Evolutionary conservation across 2,888 invertebrate species (phyloP), one percentile per base, ranked within the genome.

Genomic region (Nomada ferruginata): DNA sequence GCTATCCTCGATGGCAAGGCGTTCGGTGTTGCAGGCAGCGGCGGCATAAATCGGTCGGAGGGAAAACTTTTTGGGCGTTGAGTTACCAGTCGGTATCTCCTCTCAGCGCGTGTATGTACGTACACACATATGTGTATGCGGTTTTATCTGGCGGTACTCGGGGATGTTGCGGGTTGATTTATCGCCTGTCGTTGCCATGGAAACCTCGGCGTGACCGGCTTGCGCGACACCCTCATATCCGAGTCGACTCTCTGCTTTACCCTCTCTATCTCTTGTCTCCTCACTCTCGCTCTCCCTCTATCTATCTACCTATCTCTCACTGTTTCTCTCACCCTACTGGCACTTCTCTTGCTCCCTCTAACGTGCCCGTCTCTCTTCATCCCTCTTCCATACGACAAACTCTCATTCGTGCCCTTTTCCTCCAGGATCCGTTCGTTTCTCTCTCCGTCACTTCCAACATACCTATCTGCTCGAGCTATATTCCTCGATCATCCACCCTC

Each of bases 201-300:
- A 87, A 92, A 93, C 93, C 90, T 92, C 91, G 90, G 92, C 92
- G 93, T 93, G 92, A 93, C 92, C 91, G 92, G 93, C 92, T 93
- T 93, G 92, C 92, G 92, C 93, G 92, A 93, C 92, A 93, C 93
- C 93, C 92, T 93, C 93, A 91, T 92, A 93, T 93, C 91, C 92
- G 89, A 90, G 88, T 90, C 91, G 89, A 89, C 88, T 90, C 90
- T 85, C 88, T 86, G 89, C 83, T 88, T 90, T 86, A 85, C 89
- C 86, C 85, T 87, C 86, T 86, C 82, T 79, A 72, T 68, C 83
- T 71, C 79, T 44, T 72, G 47, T 64, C 63, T 61, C 63, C 64
- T 63, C 20, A 66, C 57, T 59, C 69, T 70, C 71, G 44, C 66
- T 50, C 72, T 52, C 69, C 36, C 79, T 53, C 23, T 18, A 18